Evolutionary conservation across 2,888 invertebrate species (phyloP).

Genomic region (Drosophila conformis): DNA sequence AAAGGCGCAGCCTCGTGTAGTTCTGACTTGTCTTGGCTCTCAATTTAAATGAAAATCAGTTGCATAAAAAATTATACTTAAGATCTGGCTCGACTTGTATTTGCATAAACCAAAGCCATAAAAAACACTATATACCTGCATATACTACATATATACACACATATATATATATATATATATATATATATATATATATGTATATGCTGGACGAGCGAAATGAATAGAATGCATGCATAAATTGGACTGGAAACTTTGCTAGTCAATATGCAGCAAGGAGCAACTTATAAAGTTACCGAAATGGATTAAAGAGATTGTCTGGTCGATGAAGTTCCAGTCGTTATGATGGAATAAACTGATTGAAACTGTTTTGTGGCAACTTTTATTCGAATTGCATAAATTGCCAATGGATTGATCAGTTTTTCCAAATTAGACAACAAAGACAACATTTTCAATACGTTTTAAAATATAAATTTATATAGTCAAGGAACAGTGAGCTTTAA

Average conservation of each 20-base stretch:
- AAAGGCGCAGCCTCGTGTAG: constrained; percentile 39
- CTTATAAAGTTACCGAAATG: constrained; percentile 56
- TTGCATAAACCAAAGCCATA: constrained; percentile 56
- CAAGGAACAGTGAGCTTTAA: neutral
- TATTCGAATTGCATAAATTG: neutral
- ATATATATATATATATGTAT: constrained; percentile 9
- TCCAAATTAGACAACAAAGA: neutral
- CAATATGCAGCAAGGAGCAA: constrained; percentile 52
- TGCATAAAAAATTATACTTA: constrained; percentile 61
- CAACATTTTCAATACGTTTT: neutral
- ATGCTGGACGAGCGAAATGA: constrained; percentile 42
- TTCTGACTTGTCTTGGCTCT: constrained; percentile 56
- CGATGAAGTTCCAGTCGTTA: constrained; percentile 23
- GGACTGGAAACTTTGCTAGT: constrained; percentile 63
- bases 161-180: neutral
- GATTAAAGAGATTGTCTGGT: constrained; percentile 56
- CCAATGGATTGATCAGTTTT: neutral
- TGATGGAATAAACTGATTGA: constrained; percentile 22
- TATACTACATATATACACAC: neutral
- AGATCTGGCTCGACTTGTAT: constrained; percentile 52
- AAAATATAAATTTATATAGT: neutral
- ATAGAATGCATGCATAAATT: constrained; percentile 60
- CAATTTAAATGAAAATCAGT: constrained; percentile 78
- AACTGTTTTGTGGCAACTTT: neutral
- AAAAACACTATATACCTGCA: constrained; percentile 6